Evolutionary conservation across 2,888 invertebrate genomes (phyloP), one percentile per base, ranked within the genome.

Genomic region (Latrodectus elegans): DNA sequence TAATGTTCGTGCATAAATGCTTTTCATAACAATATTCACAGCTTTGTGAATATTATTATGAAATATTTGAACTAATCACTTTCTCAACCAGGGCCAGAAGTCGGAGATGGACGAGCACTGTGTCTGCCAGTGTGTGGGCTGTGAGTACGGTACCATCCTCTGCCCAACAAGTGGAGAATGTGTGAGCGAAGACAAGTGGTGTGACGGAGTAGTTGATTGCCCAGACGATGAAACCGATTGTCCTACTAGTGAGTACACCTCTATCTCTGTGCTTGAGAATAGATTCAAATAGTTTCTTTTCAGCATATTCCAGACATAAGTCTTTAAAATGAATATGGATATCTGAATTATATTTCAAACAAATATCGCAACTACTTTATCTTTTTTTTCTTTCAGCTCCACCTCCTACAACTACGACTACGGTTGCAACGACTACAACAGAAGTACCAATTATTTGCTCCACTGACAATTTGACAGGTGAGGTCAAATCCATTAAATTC

Each of bases 211-310:
- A 0, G 94, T 94, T 89, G 95, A 97, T 92, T 97, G 97, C 91
- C 95, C 95, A 0, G 96, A 97, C 91, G 97, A 97, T 91, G 97
- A 97, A 92, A 92, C 92, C 8, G 93, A 94, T 83, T 97, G 97
- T 90, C 81, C 84, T 14, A 85, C 77, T 17, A 80, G 80, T 86
- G 64, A 86, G 65, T 11, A 49, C 15, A 0, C 26, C 67, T 11
- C 17, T 68, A 9, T 60, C 10, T 60, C 14, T 15, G 60, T 60
- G 60, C 60, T 60, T 60, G n/a, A 15, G 67, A 22, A 17, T 17
- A 12, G 26, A 68, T 68, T 6, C 4, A 38, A 38, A 38, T 38
- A 38, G 22, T 22, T 22, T 22, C 0, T 22, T 22, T 22, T 22
- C 22, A 22, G 1, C 22, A 38, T 2, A 38, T 6, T 38, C 38